Evolutionary conservation across 2,888 invertebrate species (phyloP).

Genomic region (Eupeodes luniger): DNA sequence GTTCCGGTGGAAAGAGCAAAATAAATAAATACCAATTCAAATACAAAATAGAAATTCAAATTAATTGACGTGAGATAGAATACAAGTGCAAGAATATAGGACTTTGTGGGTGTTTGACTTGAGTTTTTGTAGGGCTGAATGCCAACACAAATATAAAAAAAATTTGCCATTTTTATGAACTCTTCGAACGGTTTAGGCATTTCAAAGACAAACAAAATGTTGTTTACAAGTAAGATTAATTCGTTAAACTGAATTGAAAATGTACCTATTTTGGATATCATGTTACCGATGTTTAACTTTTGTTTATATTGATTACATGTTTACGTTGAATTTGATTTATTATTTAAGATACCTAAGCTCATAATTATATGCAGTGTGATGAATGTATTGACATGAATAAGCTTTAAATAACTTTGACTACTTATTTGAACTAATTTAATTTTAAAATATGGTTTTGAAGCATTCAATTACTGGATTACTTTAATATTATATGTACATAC

Average conservation of each 20-base stretch:
- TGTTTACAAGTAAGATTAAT: constrained; percentile 10
- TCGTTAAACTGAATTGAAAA: background rate
- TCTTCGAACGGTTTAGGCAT: constrained; percentile 48
- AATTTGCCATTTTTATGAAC: constrained; percentile 78
- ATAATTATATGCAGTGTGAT: background rate
- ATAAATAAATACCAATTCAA: constrained; percentile 79
- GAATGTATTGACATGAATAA: constrained; percentile 3
- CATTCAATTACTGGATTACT: too few relatives aligned
- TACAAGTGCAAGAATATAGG: constrained; percentile 54
- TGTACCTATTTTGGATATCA: background rate
- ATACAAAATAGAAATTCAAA: constrained; percentile 77
- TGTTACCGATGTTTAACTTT: background rate
- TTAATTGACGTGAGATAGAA: constrained; percentile 78
- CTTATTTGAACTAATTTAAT: background rate
- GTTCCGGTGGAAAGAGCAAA: constrained; percentile 77
- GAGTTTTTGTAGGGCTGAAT: constrained; percentile 77
- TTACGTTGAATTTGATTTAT: constrained; percentile 13
- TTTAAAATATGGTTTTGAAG: background rate
- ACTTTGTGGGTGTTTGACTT: constrained; percentile 9
- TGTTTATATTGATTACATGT: background rate
- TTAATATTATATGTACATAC: too few relatives aligned
- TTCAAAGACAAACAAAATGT: background rate
- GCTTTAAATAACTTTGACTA: background rate
- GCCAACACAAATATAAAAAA: constrained; percentile 79
- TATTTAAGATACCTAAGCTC: background rate